Evolutionary conservation across 37 sponge, comb jelly and placozoan species (phyloP), one percentile per base, ranked within the genome.

Genomic region (Tethya wilhelma): DNA sequence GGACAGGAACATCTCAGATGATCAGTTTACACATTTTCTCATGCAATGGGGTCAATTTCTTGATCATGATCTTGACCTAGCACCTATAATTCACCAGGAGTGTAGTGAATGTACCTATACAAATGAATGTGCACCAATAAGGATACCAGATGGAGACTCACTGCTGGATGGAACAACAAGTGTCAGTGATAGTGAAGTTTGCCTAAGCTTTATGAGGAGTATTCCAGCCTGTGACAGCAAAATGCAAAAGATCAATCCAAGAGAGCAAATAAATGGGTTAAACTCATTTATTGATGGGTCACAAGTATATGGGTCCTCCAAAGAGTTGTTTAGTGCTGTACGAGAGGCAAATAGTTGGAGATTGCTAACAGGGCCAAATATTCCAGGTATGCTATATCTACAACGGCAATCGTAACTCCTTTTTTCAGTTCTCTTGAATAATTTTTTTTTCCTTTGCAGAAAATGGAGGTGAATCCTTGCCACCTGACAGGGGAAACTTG

Each of bases 21-120:
- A 38, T 31, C 26, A 73, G 0, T 73, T 81, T 64, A 87, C 93
- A 39, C 95, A 91, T 71, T 79, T 98, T 68, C 74, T 96, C 56
- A 91, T 98, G 92, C 93, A 91, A 56, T 96, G 91, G 89, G 96
- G 96, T 2, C 96, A 98, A 76, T 96, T 96, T 59, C 56, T 96
- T 23, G 99, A 98, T 39, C 99, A 98, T 64, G 99, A 98, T 69
- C 32, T 87, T 25, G 84, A 69, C 29, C 58, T 85, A 19, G 23
- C 77, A 1, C 91, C 89, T 5, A 75, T 58, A 29, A 46, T 80
- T 30, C 42, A 33, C 2, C 74, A 41, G 5, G 63, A 60, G 14
- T 79, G 80, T 37, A 4, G 22, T 1, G 55, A 41, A 2, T 85
- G 86, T 58, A 32, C 28, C 1, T 59, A 41, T 43, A 72, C 78